Conservation (phyloP, 2,113 vertebrate species). For the Origma solitaria region DNA sequence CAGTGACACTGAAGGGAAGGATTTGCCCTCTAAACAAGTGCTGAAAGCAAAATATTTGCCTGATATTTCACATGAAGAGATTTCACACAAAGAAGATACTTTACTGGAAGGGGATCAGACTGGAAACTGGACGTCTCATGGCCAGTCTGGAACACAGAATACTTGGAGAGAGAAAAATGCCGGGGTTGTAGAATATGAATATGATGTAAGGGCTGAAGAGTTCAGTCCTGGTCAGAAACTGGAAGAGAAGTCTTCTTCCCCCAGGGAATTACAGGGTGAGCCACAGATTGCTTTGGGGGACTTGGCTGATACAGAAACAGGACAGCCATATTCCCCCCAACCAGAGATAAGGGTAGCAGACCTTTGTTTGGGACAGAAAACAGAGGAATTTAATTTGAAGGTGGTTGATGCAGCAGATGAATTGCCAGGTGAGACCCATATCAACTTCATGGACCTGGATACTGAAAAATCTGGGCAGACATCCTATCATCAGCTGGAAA, state of each 20-base stretch:
- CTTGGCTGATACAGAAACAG: not conserved
- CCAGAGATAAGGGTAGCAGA: not conserved
- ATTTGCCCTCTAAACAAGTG: not conserved
- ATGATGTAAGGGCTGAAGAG: slow-evolving; percentile 40
- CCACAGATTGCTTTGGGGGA: not conserved
- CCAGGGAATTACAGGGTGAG: not conserved
- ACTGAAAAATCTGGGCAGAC: not conserved
- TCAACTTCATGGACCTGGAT: not conserved
- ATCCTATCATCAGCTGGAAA: not conserved
- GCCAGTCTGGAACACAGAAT: not conserved
- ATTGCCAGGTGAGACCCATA: not conserved
- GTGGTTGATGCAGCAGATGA: not conserved
- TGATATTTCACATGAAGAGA: not conserved
- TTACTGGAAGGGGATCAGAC: not conserved
- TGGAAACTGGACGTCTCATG: not conserved
- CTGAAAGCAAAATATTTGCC: not conserved
- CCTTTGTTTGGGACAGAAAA: not conserved
- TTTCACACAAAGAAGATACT: not conserved
- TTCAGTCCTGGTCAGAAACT: not conserved
- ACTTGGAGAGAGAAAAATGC: not conserved
- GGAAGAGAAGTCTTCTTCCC: not conserved
- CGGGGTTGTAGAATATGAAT: slow-evolving; percentile 42
- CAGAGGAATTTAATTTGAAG: not conserved
- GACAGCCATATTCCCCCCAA: not conserved
- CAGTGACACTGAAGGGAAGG: not conserved